Evolutionary conservation across 2,888 invertebrate genomes (phyloP).

Genomic region (Hoplodrina blanda): DNA sequence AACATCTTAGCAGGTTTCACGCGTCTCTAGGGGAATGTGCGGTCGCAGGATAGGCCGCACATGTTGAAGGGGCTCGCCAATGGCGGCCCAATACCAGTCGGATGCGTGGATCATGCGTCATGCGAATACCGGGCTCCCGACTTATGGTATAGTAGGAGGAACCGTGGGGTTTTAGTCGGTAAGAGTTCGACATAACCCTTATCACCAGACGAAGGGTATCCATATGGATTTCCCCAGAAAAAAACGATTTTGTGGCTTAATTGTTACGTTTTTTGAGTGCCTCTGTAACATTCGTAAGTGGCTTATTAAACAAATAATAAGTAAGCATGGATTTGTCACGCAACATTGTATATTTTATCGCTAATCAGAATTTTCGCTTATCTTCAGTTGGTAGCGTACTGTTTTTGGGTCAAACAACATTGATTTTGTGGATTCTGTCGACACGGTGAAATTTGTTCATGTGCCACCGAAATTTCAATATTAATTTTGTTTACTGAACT

Average conservation of each 20-base stretch:
- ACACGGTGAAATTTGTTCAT: conserved; percentile 14
- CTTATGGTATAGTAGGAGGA: too few relatives aligned
- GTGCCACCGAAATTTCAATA: conserved; percentile 13
- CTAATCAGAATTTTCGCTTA: conserved; percentile 56
- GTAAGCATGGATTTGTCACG: conserved; percentile 53
- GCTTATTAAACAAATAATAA: conserved; percentile 50
- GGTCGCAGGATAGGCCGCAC: too few relatives aligned
- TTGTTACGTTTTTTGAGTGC: conserved; percentile 30
- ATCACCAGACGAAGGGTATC: too few relatives aligned
- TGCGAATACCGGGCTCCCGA: too few relatives aligned
- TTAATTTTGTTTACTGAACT: conserved; percentile 20
- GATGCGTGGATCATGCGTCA: too few relatives aligned
- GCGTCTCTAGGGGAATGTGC: too few relatives aligned
- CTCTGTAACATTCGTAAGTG: conserved; percentile 28
- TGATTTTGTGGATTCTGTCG: conserved; percentile 44
- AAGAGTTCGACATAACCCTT: too few relatives aligned
- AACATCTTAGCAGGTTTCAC: conserved; percentile 31
- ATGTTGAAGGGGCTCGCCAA: too few relatives aligned
- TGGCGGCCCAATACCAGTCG: too few relatives aligned
- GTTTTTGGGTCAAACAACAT: conserved; percentile 61
- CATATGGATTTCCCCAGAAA: too few relatives aligned
- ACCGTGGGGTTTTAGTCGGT: too few relatives aligned
- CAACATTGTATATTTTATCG: conserved; percentile 56
- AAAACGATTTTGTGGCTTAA: conserved; percentile 22
- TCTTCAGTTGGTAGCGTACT: conserved; percentile 43